Evolutionary conservation across 1,140 invertebrate genomes (phyloP).

Genomic region (Aphaenogaster floridana): DNA sequence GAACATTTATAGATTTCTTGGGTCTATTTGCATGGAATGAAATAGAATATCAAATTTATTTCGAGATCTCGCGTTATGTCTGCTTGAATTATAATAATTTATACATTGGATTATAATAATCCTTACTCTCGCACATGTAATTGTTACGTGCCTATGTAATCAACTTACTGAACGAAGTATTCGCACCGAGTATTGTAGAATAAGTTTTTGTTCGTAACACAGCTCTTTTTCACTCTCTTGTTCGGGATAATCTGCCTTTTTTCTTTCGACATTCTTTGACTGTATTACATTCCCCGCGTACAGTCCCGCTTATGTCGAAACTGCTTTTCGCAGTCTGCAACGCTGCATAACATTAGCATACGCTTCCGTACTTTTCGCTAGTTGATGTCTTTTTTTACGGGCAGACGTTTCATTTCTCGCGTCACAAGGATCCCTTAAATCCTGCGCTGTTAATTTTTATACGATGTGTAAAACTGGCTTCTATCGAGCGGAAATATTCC

Average conservation of each 20-base stretch:
- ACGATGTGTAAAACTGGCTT: not conserved
- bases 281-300: conserved; percentile 34
- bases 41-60: not conserved
- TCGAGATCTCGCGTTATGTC: not conserved
- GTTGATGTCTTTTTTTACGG: conserved; percentile 33
- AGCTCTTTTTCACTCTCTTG: conserved; percentile 20
- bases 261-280: conserved; percentile 42
- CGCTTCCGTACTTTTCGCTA: conserved; percentile 30
- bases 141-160: not conserved
- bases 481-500: not conserved
- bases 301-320: conserved; percentile 44
- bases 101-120: conserved; percentile 10
- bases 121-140: not conserved
- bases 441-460: conserved; percentile 22
- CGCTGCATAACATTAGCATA: conserved; percentile 46
- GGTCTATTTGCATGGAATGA: not conserved
- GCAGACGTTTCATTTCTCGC: not conserved
- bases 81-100: not conserved
- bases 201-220: conserved; percentile 20
- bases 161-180: not conserved
- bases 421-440: conserved; percentile 1
- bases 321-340: conserved; percentile 43
- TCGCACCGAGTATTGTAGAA: not conserved
- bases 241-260: not conserved
- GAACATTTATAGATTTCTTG: not conserved